Evolutionary conservation across 2,797 vertebrate genomes (phyloP).

Genomic region (Xiphorhynchus erythropygius): DNA sequence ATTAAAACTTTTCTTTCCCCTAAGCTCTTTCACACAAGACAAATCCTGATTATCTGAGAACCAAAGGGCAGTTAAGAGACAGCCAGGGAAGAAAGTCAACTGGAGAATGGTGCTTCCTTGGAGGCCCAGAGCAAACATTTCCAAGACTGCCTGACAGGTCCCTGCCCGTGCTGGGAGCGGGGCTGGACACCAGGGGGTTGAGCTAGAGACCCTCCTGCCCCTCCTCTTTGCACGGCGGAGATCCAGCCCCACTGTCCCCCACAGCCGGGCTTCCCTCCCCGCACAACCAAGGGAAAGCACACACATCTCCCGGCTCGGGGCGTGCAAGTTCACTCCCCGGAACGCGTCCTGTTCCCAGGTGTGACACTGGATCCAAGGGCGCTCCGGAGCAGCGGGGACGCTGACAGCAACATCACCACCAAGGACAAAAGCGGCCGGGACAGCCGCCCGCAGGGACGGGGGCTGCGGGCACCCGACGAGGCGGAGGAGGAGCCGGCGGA

Average conservation of each 20-base stretch:
- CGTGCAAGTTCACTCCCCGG: fast-evolving
- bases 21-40: not conserved
- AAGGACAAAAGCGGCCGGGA: fast-evolving
- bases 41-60: not conserved
- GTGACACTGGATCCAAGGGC: not conserved
- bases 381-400: not conserved
- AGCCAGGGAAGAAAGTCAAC: not conserved
- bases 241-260: not conserved
- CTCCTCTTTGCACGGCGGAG: not conserved
- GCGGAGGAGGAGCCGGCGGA: not conserved
- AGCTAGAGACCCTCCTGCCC: not conserved
- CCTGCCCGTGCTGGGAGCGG: fast-evolving
- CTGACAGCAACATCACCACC: not conserved
- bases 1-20: not conserved
- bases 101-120: fast-evolving
- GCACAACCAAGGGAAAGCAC: not conserved
- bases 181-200: fast-evolving
- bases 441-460: fast-evolving
- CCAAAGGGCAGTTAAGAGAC: not conserved
- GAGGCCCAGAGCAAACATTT: not conserved
- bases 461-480: fast-evolving
- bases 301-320: fast-evolving
- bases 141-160: not conserved
- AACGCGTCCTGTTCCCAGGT: fast-evolving
- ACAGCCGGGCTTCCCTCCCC: not conserved